Percentiles rank a stretch among this genome's conserved stretches.
phyloP scores from a whole-genome alignment of 2,888 invertebrate genomes.

The Malthinus seriepunctatus region DNA sequence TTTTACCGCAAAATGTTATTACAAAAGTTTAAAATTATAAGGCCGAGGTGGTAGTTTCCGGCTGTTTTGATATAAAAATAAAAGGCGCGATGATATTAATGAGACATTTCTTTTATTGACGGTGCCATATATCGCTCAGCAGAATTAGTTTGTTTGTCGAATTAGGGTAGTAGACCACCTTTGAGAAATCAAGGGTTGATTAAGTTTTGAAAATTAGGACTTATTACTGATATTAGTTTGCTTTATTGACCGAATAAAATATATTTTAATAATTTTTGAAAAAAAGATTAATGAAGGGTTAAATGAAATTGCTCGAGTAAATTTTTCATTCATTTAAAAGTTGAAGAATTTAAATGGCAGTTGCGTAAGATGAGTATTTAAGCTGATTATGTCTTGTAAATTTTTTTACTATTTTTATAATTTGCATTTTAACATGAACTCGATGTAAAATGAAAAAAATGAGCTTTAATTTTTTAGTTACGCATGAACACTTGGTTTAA shows the following conservation, averaged over 20 bases:
- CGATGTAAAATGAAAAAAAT: too few species aligned
- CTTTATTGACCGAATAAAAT: conserved; percentile 9
- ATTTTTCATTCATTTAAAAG: too few species aligned
- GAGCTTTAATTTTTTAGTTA: too few species aligned
- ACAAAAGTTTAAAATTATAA: conserved; percentile 23
- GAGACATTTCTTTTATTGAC: conserved; percentile 33
- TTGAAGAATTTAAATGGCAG: too few species aligned
- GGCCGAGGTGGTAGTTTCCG: conserved; percentile 27
- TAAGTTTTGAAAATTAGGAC: conserved; percentile 21
- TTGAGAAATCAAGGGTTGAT: conserved; percentile 33
- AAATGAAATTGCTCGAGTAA: too few species aligned
- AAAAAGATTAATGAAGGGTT: too few species aligned
- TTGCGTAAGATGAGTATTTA: too few species aligned
- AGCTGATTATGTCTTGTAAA: too few species aligned
- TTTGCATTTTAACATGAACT: too few species aligned
- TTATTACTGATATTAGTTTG: conserved; percentile 28
- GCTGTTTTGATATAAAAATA: conserved; percentile 19
- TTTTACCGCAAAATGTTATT: conserved; percentile 29
- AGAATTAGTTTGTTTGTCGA: conserved; percentile 30
- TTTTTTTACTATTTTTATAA: too few species aligned
- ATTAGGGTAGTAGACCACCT: conserved; percentile 33
- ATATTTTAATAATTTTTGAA: neutral
- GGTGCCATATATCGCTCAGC: conserved; percentile 37
- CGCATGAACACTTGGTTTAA: too few species aligned
- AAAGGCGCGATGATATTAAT: conserved; percentile 37